These are phyloP conservation scores for Bombus cullumanus DNA, from an alignment of 1,140 invertebrate species.

Conservation along the genomic window DNA sequence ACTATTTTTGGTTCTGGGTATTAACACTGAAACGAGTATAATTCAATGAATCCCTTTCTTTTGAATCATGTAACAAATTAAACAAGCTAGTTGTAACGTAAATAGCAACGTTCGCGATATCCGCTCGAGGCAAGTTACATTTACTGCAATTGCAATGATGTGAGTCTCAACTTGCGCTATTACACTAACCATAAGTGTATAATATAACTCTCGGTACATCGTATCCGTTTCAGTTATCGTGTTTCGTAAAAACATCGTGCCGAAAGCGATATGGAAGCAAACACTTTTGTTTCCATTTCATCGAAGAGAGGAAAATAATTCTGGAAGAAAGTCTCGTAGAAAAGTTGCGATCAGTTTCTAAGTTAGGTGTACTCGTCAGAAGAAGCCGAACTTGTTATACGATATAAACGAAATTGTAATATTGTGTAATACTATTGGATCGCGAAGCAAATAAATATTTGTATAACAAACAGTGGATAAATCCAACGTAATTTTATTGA, in stretches of 20 bases:
- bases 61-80: not conserved
- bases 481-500: too few relatives aligned
- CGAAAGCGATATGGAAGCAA: not conserved
- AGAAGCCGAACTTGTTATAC: too few relatives aligned
- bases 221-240: not conserved
- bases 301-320: not conserved
- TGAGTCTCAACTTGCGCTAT: not conserved
- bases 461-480: too few relatives aligned
- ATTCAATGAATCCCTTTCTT: not conserved
- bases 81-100: not conserved
- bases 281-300: not conserved
- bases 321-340: not conserved
- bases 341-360: not conserved
- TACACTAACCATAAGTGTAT: not conserved
- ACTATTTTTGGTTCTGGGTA: not conserved
- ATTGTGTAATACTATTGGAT: too few relatives aligned
- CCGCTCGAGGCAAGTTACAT: not conserved
- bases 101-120: not conserved
- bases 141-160: not conserved
- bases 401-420: too few relatives aligned
- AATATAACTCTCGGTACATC: not conserved
- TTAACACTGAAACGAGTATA: not conserved
- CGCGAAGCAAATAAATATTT: too few relatives aligned
- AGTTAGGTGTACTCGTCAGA: too few relatives aligned
- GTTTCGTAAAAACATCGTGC: not conserved